A percentile compares a stretch with the other conserved stretches of the same genome.
Evolutionary conservation across 2,888 invertebrate genomes (phyloP).

Genomic region (Cheilosia pagana): DNA sequence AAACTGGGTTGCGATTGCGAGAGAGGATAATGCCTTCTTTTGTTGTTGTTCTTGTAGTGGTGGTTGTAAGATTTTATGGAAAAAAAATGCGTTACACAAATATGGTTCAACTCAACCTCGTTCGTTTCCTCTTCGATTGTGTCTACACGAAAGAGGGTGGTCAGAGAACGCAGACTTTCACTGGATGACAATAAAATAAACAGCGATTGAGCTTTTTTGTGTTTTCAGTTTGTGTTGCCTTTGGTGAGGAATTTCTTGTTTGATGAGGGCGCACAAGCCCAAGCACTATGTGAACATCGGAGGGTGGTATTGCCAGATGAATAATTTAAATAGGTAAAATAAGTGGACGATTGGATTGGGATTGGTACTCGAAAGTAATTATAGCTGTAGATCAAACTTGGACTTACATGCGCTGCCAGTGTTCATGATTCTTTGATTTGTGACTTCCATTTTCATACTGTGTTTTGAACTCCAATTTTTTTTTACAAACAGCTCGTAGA

Average conservation of each 20-base stretch:
- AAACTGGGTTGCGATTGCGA: slow-evolving; percentile 34
- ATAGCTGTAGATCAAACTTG: too few relatives aligned
- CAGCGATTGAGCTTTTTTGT: slow-evolving; percentile 35
- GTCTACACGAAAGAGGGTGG: neutral
- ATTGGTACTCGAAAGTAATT: neutral
- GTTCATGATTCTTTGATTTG: too few relatives aligned
- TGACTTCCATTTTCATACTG: too few relatives aligned
- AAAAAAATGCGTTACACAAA: neutral
- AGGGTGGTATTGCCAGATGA: slow-evolving; percentile 23
- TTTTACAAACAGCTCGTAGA: too few relatives aligned
- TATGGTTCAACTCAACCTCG: slow-evolving; percentile 42
- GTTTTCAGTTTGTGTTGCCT: slow-evolving; percentile 21
- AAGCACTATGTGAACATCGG: slow-evolving; percentile 1
- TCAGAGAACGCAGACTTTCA: slow-evolving; percentile 25
- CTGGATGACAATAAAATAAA: slow-evolving; percentile 31
- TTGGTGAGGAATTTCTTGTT: slow-evolving; percentile 28
- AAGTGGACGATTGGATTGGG: too few relatives aligned
- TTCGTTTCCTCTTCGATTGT: slow-evolving; percentile 16
- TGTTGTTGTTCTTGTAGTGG: neutral
- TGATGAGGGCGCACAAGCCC: slow-evolving; percentile 6
- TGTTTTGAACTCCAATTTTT: too few relatives aligned
- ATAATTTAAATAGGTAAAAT: neutral
- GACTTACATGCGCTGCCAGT: too few relatives aligned
- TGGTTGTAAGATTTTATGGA: neutral
- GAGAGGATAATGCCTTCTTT: neutral